Base-by-base conservation (phyloP, 1,140 invertebrate species). In the Drosophila sp. region DNA sequence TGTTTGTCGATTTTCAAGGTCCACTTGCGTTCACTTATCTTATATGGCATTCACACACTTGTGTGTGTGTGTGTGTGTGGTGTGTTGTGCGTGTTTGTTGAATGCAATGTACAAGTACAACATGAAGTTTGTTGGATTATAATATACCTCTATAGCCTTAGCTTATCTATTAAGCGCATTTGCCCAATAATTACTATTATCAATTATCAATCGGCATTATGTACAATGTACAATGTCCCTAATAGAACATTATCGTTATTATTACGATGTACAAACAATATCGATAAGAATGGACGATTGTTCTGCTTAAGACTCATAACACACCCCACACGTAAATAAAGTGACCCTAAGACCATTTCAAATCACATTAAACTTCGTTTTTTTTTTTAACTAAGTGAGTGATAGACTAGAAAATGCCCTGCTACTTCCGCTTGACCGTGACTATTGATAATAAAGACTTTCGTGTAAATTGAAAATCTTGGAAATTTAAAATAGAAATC, bases 1-100 rank as follows among this genome's bases (percentile, higher is more conserved):
- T 86, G 82, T 86, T 87, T 63, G 64, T 70, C 50, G 67, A 73
- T 78, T 89, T 86, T 87, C 76, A 87, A 87, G 83, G 83, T 87
- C 64, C 76, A 76, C 48, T 58, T 50, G 50, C 32, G 34, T 43
- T 48, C 18, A 70, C 71, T 87, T 86, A 82, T 87, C 78, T 76
- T 78, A 76, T 67, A 78, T 78, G 64, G 65, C 74, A 78, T 62
- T 72, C 43, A 45, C 72, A 70, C 41, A 67, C 18, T 53, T 27
- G 32, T 36, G 53, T 59, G 54, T 45, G 43, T 34, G 56, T 25
- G 27, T 41, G 5, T 64, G 41, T 54, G 14, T 70, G 46, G 32
- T 36, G 53, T 59, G 54, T 45, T n/a, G n/a, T 66, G 43, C 50
- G 43, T 67, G 32, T 58, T 41, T 63, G 46, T 45, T 41, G 43